Percentiles rank a stretch among this genome's conserved stretches.
Conservation (phyloP, 2,797 vertebrate genomes). For the Onychomys leucogaster region DNA sequence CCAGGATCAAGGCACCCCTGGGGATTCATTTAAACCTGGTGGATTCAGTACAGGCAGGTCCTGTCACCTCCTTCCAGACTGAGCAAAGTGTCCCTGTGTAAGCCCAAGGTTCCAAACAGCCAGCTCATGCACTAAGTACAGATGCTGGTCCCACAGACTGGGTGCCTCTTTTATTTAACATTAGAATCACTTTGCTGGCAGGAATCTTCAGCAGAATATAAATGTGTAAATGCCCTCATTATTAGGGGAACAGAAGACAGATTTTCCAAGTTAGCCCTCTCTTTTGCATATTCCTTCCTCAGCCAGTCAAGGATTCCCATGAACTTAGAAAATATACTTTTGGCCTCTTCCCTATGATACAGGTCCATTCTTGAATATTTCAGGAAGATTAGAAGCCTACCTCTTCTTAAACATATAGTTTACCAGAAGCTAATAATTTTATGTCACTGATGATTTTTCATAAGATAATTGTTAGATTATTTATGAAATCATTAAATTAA, state of each 20-base stretch:
- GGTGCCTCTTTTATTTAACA: constrained; percentile 49
- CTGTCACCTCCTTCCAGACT: too few relatives aligned
- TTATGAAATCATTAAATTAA: constrained; percentile 5
- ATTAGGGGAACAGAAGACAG: background rate
- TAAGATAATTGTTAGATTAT: background rate
- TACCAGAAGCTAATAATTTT: constrained; percentile 12
- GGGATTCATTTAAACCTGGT: too few relatives aligned
- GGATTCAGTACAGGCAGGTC: too few relatives aligned
- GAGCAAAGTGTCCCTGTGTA: too few relatives aligned
- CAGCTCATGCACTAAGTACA: too few relatives aligned
- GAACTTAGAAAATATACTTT: background rate
- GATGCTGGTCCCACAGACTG: too few relatives aligned
- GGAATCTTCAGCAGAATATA: constrained; percentile 10
- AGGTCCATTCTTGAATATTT: constrained; percentile 2
- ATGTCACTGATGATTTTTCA: background rate
- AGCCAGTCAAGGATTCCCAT: background rate
- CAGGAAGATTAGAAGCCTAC: background rate
- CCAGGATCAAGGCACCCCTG: too few relatives aligned
- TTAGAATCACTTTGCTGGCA: background rate
- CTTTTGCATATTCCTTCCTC: background rate
- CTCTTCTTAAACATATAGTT: constrained; percentile 19
- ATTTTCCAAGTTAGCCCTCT: background rate
- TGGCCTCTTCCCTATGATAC: background rate
- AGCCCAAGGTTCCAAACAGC: too few relatives aligned
- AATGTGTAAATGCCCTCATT: background rate